Evolutionary conservation across 2,888 invertebrate species (phyloP), one percentile per base, ranked within the genome.

Genomic region (Acrocera orbiculus): DNA sequence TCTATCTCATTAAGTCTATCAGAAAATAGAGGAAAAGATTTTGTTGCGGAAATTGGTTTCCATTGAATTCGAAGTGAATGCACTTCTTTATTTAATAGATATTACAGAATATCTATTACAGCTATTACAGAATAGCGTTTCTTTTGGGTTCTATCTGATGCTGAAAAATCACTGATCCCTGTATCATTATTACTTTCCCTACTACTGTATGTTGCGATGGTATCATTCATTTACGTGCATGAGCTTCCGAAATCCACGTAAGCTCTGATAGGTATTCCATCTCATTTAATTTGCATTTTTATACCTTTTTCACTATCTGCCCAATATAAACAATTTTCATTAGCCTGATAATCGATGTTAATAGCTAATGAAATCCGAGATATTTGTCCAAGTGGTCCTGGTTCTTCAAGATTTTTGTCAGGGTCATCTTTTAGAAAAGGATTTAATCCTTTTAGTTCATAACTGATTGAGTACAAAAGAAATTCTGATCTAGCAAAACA

Each of bases 241-340:
- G n/a, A n/a, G n/a, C n/a, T n/a, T n/a, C n/a, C n/a, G n/a, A n/a
- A n/a, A n/a, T n/a, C n/a, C n/a, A n/a, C n/a, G n/a, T n/a, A n/a
- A n/a, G n/a, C n/a, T n/a, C n/a, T n/a, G n/a, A n/a, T n/a, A n/a
- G n/a, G n/a, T 1, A 80, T 79, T 32, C 86, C 81, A 58, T 86
- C 86, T 30, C 85, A 68, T 48, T 70, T 71, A 44, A 79, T 77
- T 37, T 78, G 66, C 32, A 77, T 78, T 37, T 89, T 71, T 30
- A 69, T 66, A 29, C 80, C 80, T 39, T 73, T 71, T 50, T 82
- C 82, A 44, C 69, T 71, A 56, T 86, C 85, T 29, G 76, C 75
- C 85, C 85, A 87, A 61, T 76, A 83, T 30, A 87, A 61, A 50
- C 67, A 72, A 45, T 73, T 70, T 22, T 53, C 54, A 56, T 65